Evolutionary conservation across 2,113 vertebrate genomes (phyloP).

Genomic region (Petrocephalus zakoni): DNA sequence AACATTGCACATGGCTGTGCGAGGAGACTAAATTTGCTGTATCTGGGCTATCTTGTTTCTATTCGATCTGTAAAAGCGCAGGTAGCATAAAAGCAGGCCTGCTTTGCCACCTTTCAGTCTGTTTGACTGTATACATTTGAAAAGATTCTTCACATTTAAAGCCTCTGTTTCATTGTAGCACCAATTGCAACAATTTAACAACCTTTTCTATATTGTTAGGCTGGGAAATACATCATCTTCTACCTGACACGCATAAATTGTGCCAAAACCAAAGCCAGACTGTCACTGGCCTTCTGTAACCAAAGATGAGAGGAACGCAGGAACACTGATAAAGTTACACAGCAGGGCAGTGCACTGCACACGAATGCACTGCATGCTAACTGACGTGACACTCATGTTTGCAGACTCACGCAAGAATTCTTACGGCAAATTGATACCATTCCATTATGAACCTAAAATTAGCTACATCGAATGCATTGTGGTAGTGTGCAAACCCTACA

Average conservation of each 20-base stretch:
- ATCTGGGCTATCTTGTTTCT: background rate
- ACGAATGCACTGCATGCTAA: background rate
- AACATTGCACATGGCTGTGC: background rate
- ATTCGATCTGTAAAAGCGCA: background rate
- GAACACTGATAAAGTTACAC: background rate
- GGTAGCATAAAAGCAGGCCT: background rate
- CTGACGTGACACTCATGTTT: background rate
- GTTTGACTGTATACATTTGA: background rate
- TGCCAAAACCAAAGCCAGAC: background rate
- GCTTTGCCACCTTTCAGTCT: background rate
- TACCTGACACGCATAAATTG: background rate
- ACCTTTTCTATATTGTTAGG: background rate
- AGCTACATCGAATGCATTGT: background rate
- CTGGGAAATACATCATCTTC: background rate
- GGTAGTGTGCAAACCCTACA: background rate
- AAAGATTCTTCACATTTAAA: background rate
- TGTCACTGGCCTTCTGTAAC: background rate
- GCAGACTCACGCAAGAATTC: background rate
- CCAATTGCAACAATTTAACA: background rate
- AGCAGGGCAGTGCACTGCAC: background rate
- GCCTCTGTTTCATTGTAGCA: background rate
- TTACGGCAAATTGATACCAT: background rate
- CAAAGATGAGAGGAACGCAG: background rate
- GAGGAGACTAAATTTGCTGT: background rate
- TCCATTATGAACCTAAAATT: background rate